These are phyloP conservation scores for Drosophila recens DNA, from an alignment of 2,888 invertebrate species.

Conservation along the genomic window DNA sequence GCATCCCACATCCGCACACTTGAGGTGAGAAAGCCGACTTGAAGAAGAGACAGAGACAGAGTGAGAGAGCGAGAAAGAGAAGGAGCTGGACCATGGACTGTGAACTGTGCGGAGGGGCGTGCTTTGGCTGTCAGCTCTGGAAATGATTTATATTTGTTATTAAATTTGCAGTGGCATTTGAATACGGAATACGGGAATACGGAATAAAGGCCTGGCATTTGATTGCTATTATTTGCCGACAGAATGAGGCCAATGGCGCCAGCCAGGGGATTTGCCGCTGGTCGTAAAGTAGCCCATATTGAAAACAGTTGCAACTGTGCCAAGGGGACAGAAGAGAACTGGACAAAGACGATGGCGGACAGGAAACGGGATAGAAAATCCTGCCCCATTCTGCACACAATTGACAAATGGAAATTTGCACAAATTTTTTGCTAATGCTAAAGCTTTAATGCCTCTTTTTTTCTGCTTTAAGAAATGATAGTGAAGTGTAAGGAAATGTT, in stretches of 20 bases:
- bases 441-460: slow-evolving; percentile 33
- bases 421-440: slow-evolving; percentile 38
- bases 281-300: slow-evolving; percentile 56
- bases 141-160: slow-evolving; percentile 80
- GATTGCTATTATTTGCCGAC: slow-evolving; percentile 76
- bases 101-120: slow-evolving; percentile 47
- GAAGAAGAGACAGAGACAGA: not conserved
- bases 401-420: slow-evolving; percentile 58
- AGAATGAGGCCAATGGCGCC: slow-evolving; percentile 66
- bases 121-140: slow-evolving; percentile 69
- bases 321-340: not conserved
- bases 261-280: slow-evolving; percentile 39
- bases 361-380: slow-evolving; percentile 8
- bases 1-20: slow-evolving; percentile 53
- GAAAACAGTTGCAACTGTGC: slow-evolving; percentile 38
- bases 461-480: slow-evolving; percentile 9
- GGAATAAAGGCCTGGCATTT: slow-evolving; percentile 48
- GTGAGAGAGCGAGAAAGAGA: not conserved
- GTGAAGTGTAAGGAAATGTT: not conserved
- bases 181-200: slow-evolving; percentile 44
- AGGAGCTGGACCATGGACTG: not conserved
- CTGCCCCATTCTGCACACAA: slow-evolving; percentile 20
- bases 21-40: slow-evolving; percentile 52
- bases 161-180: slow-evolving; percentile 78
- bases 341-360: not conserved